Base-by-base conservation (phyloP, 2,113 vertebrate species). In the Athene noctua region DNA sequence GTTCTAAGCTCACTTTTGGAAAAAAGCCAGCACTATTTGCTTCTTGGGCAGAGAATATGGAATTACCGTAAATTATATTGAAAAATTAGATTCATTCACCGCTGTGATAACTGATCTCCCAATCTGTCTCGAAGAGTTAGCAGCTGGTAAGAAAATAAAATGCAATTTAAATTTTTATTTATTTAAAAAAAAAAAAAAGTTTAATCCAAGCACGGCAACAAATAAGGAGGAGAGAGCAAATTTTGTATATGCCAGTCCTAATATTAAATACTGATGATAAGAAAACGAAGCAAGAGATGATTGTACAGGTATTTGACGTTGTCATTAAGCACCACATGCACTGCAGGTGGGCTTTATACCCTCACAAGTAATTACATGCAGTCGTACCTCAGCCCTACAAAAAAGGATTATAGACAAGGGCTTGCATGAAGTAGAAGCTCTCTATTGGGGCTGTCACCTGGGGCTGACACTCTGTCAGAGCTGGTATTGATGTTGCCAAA, bases 51-150 rank as follows among this genome's bases (percentile, higher is more conserved):
- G 97, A 98, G 98, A 98, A 97, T 97, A 98, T 96, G 95, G 98
- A 98, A 98, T 98, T 98, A 98, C 97, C n/a, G 79, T 98, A 97
- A 98, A 98, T 98, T 97, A 98, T 98, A 98, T 97, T 98, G 98
- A 98, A 98, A 98, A 98, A 98, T 98, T 97, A 98, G 97, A 98
- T 98, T 98, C 98, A 98, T 97, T 98, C 98, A 98, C 98, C 38
- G 92, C 98, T 98, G 97, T 97, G 98, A 98, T 98, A 98, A 98
- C 97, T 98, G 98, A 98, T 98, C 97, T 98, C 97, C 97, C 98
- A 98, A 98, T 98, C 96, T 98, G 98, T 97, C 97, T 98, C 83
- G 1, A 92, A 97, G 97, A 98, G 95, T 98, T 97, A 98, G 98
- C 98, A 98, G 98, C 98, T 98, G 97, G 95, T 97, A 96, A 97